Conservation (phyloP, 2,113 vertebrate genomes). For the Ailuropoda melanoleuca region DNA sequence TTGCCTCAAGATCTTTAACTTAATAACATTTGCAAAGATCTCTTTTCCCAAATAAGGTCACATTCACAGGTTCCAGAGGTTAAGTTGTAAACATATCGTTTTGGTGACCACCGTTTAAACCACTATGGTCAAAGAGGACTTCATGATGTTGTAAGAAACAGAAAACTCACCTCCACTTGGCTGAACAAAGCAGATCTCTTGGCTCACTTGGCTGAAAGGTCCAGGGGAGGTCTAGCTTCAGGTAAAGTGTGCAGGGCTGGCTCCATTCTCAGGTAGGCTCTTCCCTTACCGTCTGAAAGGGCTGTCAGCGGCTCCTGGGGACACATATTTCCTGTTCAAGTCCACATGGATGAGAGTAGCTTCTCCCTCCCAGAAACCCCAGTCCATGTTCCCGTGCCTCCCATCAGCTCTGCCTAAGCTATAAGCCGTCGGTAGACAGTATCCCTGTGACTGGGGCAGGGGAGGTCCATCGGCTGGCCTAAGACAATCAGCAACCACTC, state of each 20-base stretch:
- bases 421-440: accelerated
- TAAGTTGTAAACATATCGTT: neutral
- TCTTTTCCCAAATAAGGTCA: neutral
- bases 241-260: neutral
- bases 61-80: neutral
- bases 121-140: neutral
- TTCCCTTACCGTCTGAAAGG: neutral
- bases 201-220: neutral
- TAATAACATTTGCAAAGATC: neutral
- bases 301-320: neutral
- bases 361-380: neutral
- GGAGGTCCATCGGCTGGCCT: neutral
- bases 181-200: neutral
- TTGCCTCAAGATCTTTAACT: neutral
- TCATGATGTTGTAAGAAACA: neutral
- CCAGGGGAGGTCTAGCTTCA: neutral
- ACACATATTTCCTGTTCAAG: neutral
- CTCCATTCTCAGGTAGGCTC: neutral
- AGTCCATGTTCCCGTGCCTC: neutral
- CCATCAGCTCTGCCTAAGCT: neutral
- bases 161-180: neutral
- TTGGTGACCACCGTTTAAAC: neutral
- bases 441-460: neutral
- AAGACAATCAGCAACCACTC: neutral
- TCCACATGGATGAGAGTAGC: neutral